Conservation (phyloP, 1,140 invertebrate genomes). For the Rhizoglyphus robini region DNA sequence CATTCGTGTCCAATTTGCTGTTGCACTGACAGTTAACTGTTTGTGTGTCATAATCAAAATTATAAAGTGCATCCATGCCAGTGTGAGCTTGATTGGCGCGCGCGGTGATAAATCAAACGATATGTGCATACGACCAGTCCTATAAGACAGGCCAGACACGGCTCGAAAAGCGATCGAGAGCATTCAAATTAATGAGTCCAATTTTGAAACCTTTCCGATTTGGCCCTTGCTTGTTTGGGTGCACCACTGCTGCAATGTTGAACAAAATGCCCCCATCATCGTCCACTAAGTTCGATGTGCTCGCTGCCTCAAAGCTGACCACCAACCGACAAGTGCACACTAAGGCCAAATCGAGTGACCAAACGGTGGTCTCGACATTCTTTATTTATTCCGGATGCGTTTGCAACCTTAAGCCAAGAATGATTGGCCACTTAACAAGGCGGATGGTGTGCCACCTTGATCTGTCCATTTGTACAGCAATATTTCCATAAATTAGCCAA, state of each 20-base stretch:
- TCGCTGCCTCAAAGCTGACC: no score
- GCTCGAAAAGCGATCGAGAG: not conserved
- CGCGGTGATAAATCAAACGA: not conserved
- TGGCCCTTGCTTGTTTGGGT: not conserved
- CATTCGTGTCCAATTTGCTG: no score
- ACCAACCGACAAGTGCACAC: not conserved
- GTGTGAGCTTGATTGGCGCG: not conserved
- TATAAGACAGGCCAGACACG: not conserved
- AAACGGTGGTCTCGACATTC: not conserved
- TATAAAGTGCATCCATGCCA: no score
- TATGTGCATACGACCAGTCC: not conserved
- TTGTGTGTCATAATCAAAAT: no score
- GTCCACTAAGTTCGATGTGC: no score
- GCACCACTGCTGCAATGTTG: no score
- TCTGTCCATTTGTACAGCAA: no score
- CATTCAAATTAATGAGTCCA: not conserved
- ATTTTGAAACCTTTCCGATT: not conserved
- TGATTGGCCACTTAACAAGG: not conserved
- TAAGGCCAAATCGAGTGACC: not conserved
- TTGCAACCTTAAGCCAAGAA: not conserved
- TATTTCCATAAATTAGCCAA: conserved; percentile 12
- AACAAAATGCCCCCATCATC: no score
- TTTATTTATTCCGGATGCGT: conserved; percentile 5
- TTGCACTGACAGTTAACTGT: no score
- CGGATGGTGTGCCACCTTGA: no score